These are phyloP conservation scores for Copidosoma floridanum DNA, from an alignment of 1,140 invertebrate genomes.

Conservation along the genomic window DNA sequence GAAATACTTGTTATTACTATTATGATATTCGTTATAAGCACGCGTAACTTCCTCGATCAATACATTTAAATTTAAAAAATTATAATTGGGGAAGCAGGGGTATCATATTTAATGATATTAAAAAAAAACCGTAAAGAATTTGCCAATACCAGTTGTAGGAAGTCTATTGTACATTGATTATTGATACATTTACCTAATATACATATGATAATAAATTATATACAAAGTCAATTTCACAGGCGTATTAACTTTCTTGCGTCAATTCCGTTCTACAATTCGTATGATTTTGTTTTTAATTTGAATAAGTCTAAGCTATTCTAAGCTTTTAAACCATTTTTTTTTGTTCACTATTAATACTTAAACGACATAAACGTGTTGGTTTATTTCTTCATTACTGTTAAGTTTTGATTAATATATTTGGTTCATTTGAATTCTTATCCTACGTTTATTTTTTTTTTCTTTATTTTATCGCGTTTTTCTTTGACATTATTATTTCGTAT, in stretches of 20 bases:
- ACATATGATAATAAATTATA: conserved; percentile 54
- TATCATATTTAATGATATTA: conserved; percentile 23
- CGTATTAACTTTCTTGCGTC: too few species aligned
- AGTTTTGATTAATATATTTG: background rate
- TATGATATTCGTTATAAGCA: conserved; percentile 33
- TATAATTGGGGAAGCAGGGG: conserved; percentile 26
- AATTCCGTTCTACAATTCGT: conserved; percentile 22
- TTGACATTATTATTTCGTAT: conserved; percentile 7
- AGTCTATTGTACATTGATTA: conserved; percentile 58
- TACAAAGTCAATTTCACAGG: conserved; percentile 49
- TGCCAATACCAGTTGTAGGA: conserved; percentile 47
- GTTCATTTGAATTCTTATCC: background rate
- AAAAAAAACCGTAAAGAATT: conserved; percentile 32
- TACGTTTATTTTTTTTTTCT: background rate
- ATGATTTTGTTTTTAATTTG: background rate
- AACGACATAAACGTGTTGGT: background rate
- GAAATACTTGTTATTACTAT: conserved; percentile 41
- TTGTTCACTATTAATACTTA: background rate
- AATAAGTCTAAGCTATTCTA: background rate
- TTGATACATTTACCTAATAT: conserved; percentile 52
- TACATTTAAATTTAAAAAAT: conserved; percentile 30
- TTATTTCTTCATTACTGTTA: background rate
- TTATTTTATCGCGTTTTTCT: too few species aligned
- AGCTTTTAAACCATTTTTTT: background rate
- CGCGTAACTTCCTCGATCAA: conserved; percentile 32